Evolutionary conservation across 2,797 vertebrate species (phyloP).

Genomic region (Eupleurogrammus muticus): DNA sequence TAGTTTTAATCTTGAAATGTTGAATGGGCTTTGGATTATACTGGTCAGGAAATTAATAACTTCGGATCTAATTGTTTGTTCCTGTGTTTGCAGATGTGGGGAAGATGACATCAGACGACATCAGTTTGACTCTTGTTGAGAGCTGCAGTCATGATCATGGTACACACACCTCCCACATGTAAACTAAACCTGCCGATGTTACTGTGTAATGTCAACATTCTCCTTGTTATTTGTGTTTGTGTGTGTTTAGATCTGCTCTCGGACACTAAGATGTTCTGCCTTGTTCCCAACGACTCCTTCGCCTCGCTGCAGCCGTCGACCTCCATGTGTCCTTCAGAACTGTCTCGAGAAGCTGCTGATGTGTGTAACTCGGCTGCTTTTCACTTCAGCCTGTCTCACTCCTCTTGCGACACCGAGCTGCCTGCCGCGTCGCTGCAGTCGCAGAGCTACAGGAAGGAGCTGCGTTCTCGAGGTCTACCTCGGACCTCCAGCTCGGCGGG

Average conservation of each 20-base stretch:
- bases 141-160: constrained; percentile 97
- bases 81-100: constrained; percentile 84
- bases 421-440: constrained; percentile 90
- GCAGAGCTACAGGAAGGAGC: constrained; percentile 94
- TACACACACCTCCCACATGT: constrained; percentile 54
- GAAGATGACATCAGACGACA: constrained; percentile 91
- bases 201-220: not conserved
- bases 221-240: constrained; percentile 12
- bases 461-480: constrained; percentile 94
- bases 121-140: constrained; percentile 95
- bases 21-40: no score
- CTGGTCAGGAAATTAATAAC: constrained; percentile 49
- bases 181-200: not conserved
- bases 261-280: constrained; percentile 95
- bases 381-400: constrained; percentile 90
- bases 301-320: constrained; percentile 97
- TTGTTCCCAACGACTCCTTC: constrained; percentile 97
- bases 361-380: constrained; percentile 86
- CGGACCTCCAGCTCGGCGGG: constrained; percentile 98
- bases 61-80: constrained; percentile 38
- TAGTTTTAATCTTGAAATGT: no score
- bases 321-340: constrained; percentile 92
- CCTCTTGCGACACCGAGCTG: constrained; percentile 90
- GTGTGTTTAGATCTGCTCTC: constrained; percentile 88
- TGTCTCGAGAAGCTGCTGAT: constrained; percentile 88